Conservation (phyloP, 2,113 vertebrate genomes). For the Anser brachyrhynchus region DNA sequence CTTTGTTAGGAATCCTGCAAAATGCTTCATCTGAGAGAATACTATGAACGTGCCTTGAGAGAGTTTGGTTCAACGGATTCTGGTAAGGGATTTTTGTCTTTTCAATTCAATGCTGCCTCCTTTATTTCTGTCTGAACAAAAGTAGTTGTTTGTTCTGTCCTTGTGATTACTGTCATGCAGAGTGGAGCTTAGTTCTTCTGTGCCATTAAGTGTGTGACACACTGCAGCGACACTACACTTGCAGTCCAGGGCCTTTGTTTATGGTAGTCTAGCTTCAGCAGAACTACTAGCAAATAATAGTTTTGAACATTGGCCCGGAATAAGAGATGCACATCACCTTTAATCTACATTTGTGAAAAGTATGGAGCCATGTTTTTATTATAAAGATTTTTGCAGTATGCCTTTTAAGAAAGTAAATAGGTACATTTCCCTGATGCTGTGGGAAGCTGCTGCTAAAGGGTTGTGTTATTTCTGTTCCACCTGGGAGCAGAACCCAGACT, state of each 20-base stretch:
- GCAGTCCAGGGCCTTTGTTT: not conserved
- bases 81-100: conserved; percentile 76
- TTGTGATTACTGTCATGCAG: not conserved
- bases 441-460: not conserved
- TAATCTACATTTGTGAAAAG: not conserved
- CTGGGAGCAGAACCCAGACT: not conserved
- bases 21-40: conserved; percentile 88
- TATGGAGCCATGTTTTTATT: not conserved
- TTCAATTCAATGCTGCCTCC: not conserved
- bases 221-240: not conserved
- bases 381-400: not conserved
- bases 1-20: conserved; percentile 83
- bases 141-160: not conserved
- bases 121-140: not conserved
- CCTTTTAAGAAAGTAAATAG: not conserved
- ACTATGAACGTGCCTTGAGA: conserved; percentile 91
- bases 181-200: not conserved
- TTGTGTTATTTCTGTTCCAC: not conserved
- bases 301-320: not conserved
- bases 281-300: not conserved
- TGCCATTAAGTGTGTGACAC: not conserved
- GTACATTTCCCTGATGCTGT: not conserved
- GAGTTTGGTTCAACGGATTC: conserved; percentile 89
- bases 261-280: not conserved
- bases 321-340: not conserved